Base-by-base conservation (phyloP, 2,797 vertebrate species). In the Acipenser oxyrinchus region DNA sequence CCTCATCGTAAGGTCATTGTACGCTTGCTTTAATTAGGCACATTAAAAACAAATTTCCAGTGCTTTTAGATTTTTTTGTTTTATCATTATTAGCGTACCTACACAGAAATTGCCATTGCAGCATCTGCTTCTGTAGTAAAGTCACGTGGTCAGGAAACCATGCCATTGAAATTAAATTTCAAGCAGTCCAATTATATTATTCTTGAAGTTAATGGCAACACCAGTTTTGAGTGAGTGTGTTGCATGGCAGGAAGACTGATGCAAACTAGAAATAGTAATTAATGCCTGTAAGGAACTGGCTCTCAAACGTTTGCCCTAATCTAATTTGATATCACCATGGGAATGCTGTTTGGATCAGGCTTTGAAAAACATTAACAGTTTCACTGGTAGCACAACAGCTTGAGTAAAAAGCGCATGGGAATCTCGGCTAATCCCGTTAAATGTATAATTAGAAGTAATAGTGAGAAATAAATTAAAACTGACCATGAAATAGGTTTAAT, bases 231-330 rank as follows among this genome's bases (percentile, higher is more conserved):
- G 73, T 5, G 37, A 71, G 74, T 72, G 68, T 50, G 66, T 74
- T 60, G 7, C 68, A 66, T 66, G 70, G 73, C 72, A 75, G 51
- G 49, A 7, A 23, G 48, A 64, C 51, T 51, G 67, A 70, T 60
- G 62, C n/a, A 59, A 65, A 72, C 68, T 65, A 69, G 13, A 66
- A 76, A 67, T 81, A 58, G 55, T n/a, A 58, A 78, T 79, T 87
- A 82, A 86, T 83, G 80, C 83, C 78, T 84, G 84, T 73, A 81
- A 81, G 70, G 73, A 84, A 81, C 78, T 72, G 81, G 81, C 81
- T 82, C 81, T 85, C 81, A 71, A 81, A 83, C 76, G 82, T 82
- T 83, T 61, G 60, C 51, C 8, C 84, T 86, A 81, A 85, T 86
- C 84, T 88, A 77, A 87, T 89, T 86, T 87, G 68, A 66, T 81